phyloP scores from a whole-genome alignment of 2,797 vertebrate genomes.

The Rhynchotus rufescens region DNA sequence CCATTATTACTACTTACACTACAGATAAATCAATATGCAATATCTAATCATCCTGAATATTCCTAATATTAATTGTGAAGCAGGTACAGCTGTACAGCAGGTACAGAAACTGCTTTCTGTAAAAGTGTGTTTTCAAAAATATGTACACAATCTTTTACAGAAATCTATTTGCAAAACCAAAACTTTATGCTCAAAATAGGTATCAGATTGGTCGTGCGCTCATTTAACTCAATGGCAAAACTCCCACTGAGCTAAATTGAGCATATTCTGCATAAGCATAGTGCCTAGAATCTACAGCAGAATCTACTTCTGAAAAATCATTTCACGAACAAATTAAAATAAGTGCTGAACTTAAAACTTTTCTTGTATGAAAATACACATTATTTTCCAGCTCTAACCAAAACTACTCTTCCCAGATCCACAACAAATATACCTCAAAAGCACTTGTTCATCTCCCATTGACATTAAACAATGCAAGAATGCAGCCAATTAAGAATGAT shows the following conservation, averaged over 20 bases:
- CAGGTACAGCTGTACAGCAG: not conserved
- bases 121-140: not conserved
- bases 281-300: not conserved
- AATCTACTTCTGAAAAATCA: not conserved
- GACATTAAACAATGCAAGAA: not conserved
- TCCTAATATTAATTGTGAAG: not conserved
- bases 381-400: not conserved
- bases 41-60: not conserved
- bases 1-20: not conserved
- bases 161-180: not conserved
- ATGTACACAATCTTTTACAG: not conserved
- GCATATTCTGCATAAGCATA: not conserved
- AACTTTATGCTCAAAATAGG: not conserved
- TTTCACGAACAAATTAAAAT: not conserved
- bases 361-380: not conserved
- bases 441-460: fast-evolving
- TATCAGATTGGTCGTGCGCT: not conserved
- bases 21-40: not conserved
- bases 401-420: not conserved
- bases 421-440: not conserved
- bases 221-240: not conserved
- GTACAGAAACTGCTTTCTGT: not conserved
- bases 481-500: not conserved
- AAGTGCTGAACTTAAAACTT: not conserved
- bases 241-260: not conserved